Conservation (phyloP, 2,888 invertebrate species). For the Dryomyza anilis region DNA sequence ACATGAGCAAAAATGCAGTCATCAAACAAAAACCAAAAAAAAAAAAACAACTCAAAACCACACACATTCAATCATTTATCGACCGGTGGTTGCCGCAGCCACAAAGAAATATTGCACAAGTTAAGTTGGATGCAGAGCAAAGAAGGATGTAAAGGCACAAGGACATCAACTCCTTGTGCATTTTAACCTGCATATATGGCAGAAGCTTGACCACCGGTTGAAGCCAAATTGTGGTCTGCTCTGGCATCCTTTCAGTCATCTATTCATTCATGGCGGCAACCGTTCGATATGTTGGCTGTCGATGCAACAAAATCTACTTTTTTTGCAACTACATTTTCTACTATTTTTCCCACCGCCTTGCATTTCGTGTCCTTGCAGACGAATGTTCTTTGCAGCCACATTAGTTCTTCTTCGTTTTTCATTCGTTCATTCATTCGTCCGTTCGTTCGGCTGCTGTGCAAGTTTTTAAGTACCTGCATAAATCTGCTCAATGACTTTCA, state of each 20-base stretch:
- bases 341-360: background rate
- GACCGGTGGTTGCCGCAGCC: constrained; percentile 7
- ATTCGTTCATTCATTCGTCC: background rate
- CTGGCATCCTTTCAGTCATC: background rate
- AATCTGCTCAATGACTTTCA: constrained; percentile 23
- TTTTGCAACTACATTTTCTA: background rate
- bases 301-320: too few species aligned
- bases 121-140: background rate
- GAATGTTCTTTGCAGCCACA: background rate
- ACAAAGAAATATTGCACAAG: constrained; percentile 18
- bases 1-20: too few species aligned
- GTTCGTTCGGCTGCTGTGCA: background rate
- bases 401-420: background rate
- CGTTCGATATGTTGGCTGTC: too few species aligned
- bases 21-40: too few species aligned
- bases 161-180: background rate
- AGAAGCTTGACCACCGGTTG: constrained; percentile 14
- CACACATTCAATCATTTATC: constrained; percentile 11
- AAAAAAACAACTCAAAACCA: too few species aligned
- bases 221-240: constrained; percentile 15
- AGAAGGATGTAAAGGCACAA: background rate
- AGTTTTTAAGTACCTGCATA: constrained; percentile 22
- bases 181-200: background rate
- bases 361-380: background rate
- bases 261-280: constrained; percentile 8